Percentiles rank a stretch among this genome's conserved stretches.
These are phyloP conservation scores for Chamaea fasciata DNA, from an alignment of 2,113 vertebrate genomes.

Conservation along the genomic window DNA sequence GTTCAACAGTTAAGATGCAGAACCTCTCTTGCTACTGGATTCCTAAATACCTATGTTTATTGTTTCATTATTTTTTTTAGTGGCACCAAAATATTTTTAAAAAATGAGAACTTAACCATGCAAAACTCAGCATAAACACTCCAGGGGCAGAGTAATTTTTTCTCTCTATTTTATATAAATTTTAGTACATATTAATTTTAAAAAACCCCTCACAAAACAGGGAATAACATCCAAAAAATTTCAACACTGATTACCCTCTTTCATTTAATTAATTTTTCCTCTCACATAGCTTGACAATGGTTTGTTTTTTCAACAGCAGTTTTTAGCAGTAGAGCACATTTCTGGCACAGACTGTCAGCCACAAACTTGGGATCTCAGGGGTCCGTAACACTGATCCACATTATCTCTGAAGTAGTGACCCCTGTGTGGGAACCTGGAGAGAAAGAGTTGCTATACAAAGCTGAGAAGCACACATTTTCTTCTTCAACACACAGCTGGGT, in stretches of 20 bases:
- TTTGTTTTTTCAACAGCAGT: background rate
- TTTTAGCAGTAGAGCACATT: background rate
- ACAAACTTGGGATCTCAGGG: background rate
- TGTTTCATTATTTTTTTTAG: background rate
- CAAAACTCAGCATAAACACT: background rate
- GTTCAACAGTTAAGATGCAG: background rate
- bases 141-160: background rate
- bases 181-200: background rate
- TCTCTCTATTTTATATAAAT: background rate
- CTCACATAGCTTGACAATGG: background rate
- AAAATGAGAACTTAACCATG: background rate
- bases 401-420: background rate
- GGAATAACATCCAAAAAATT: background rate
- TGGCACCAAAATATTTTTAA: background rate
- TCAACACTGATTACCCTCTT: background rate
- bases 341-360: background rate
- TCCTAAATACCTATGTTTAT: background rate
- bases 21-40: background rate
- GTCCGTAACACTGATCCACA: accelerated
- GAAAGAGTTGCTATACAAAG: background rate
- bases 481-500: accelerated
- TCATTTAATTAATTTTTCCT: background rate
- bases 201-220: background rate
- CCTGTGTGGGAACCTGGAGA: background rate
- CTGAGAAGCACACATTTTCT: background rate